phyloP scores from a whole-genome alignment of 2,113 vertebrate species.

The Bucco capensis region DNA sequence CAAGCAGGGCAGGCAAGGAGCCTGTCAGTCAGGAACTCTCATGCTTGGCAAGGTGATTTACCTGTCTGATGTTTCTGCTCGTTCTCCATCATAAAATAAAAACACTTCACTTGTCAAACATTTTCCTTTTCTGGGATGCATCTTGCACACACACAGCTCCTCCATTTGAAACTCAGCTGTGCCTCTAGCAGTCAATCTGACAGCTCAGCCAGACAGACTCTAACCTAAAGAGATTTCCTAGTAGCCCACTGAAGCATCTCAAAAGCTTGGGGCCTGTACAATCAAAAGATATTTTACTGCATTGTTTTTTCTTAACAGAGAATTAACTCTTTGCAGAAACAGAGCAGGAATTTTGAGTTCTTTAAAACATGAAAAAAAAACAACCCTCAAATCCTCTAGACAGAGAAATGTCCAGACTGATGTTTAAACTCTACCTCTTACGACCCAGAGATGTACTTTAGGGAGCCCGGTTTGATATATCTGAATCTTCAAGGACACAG shows the following conservation, averaged over 20 bases:
- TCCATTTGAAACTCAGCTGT: slow-evolving; percentile 26
- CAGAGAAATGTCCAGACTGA: neutral
- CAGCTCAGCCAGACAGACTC: slow-evolving; percentile 27
- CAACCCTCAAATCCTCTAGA: rapidly evolving
- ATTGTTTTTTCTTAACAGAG: neutral
- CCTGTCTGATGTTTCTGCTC: slow-evolving; percentile 42
- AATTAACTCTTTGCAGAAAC: neutral
- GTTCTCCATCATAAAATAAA: slow-evolving; percentile 45
- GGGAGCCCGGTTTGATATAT: neutral
- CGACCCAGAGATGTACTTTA: neutral
- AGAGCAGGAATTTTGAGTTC: neutral
- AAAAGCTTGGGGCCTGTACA: neutral
- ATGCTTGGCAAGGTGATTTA: slow-evolving; percentile 17
- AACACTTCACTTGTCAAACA: slow-evolving; percentile 50
- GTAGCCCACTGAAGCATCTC: neutral
- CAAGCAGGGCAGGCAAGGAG: neutral
- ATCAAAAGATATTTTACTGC: neutral
- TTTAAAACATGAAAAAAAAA: neutral
- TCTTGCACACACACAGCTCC: neutral
- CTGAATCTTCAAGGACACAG: neutral
- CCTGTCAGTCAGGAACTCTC: slow-evolving; percentile 25
- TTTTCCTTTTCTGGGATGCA: neutral
- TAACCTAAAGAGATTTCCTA: slow-evolving; percentile 20
- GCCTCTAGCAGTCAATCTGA: slow-evolving; percentile 43
- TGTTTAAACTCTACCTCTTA: neutral